phyloP scores from a whole-genome alignment of 2,888 invertebrate genomes.

The Nomada flava region DNA sequence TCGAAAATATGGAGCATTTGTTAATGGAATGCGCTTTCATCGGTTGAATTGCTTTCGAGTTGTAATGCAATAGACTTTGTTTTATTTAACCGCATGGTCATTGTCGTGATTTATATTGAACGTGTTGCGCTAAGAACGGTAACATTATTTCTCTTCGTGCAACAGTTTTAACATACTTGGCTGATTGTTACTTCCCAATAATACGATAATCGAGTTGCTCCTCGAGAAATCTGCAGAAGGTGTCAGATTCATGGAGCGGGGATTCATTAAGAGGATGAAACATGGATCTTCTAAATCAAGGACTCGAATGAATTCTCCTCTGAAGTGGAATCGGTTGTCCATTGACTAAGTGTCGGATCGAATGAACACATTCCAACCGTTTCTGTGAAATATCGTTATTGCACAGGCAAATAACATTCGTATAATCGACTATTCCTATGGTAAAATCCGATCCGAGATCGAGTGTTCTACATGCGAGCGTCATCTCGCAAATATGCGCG shows the following conservation, averaged over 20 bases:
- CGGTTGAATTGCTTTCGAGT: neutral
- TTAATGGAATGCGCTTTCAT: neutral
- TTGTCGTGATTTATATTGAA: too few relatives aligned
- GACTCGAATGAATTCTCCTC: slow-evolving; percentile 12
- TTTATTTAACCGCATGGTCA: neutral
- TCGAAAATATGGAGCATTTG: neutral
- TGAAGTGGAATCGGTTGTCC: slow-evolving; percentile 12
- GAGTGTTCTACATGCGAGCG: slow-evolving; percentile 41
- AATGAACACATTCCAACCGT: slow-evolving; percentile 52
- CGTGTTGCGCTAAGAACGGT: neutral
- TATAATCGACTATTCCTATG: slow-evolving; percentile 54
- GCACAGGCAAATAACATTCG: slow-evolving; percentile 31
- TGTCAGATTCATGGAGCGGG: slow-evolving; percentile 13
- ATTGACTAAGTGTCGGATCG: slow-evolving; percentile 29
- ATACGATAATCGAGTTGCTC: neutral
- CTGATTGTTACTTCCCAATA: neutral
- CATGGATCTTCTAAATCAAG: slow-evolving; percentile 40
- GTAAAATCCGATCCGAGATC: slow-evolving; percentile 43
- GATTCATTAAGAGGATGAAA: slow-evolving; percentile 21
- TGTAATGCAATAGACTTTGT: neutral
- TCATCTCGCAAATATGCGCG: slow-evolving; percentile 67
- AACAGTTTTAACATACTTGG: too few relatives aligned
- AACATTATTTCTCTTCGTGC: too few relatives aligned
- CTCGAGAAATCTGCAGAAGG: neutral
- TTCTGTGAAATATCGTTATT: slow-evolving; percentile 55